Evolutionary conservation across 2,797 vertebrate genomes (phyloP).

Genomic region (Rhyacichthys aspro): DNA sequence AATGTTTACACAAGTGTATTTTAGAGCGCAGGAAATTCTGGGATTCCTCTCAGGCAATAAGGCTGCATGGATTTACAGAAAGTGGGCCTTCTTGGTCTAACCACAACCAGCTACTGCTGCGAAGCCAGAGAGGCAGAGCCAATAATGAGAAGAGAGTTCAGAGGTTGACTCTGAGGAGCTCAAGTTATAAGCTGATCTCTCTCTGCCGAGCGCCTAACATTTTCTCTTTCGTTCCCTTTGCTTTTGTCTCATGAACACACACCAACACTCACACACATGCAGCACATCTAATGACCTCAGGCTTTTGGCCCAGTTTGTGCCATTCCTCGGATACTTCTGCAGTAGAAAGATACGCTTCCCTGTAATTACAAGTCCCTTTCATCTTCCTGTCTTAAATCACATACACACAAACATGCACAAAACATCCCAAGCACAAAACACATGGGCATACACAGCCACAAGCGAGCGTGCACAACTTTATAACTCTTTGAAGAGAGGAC

Average conservation of each 20-base stretch:
- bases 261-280: constrained; percentile 41
- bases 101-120: constrained; percentile 68
- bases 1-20: constrained; percentile 82
- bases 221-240: constrained; percentile 21
- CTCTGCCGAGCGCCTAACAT: constrained; percentile 30
- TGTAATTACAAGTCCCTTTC: constrained; percentile 83
- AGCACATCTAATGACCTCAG: constrained; percentile 76
- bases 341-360: constrained; percentile 79
- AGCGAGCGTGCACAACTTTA: constrained; percentile 66
- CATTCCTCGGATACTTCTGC: constrained; percentile 81
- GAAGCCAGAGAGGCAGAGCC: constrained; percentile 39
- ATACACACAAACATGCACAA: constrained; percentile 55
- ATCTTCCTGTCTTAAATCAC: constrained; percentile 77
- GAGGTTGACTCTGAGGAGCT: constrained; percentile 66
- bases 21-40: constrained; percentile 70
- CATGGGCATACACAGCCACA: constrained; percentile 35
- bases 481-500: constrained; percentile 75
- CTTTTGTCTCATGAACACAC: constrained; percentile 21
- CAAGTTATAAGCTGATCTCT: constrained; percentile 66
- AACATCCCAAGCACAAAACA: constrained; percentile 40
- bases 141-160: constrained; percentile 66
- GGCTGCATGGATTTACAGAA: constrained; percentile 63
- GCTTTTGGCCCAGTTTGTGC: constrained; percentile 78
- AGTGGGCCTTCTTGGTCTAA: constrained; percentile 48
- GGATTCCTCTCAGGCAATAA: constrained; percentile 68